Conservation (phyloP, 2,113 vertebrate genomes). For the Scopus umbretta region DNA sequence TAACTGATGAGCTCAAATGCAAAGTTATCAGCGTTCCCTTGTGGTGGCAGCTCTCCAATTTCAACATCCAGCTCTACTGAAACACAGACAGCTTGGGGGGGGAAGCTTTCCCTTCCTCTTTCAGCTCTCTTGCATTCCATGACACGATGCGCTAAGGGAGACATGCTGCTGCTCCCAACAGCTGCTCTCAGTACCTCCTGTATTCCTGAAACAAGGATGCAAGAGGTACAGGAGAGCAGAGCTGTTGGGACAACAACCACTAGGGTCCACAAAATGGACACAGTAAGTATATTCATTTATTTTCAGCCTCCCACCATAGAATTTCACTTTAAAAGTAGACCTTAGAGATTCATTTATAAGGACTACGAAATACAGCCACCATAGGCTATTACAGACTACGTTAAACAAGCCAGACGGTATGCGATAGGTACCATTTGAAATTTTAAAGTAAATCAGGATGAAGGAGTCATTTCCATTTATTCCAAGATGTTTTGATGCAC, state of each 20-base stretch:
- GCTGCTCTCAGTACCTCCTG: neutral
- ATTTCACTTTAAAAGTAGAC: neutral
- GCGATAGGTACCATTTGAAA: too few species aligned
- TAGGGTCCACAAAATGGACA: neutral
- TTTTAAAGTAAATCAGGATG: neutral
- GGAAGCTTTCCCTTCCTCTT: neutral
- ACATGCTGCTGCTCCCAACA: neutral
- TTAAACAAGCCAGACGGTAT: neutral
- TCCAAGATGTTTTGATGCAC: neutral
- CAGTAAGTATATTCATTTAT: neutral
- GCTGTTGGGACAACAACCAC: neutral
- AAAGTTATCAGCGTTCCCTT: neutral
- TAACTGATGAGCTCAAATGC: neutral
- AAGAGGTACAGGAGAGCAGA: neutral
- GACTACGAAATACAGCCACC: neutral
- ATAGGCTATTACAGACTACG: neutral
- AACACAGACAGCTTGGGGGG: neutral
- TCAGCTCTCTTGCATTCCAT: neutral
- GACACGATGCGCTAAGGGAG: accelerated
- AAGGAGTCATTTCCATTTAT: neutral
- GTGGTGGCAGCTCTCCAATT: neutral
- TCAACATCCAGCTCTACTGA: neutral
- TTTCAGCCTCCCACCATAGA: neutral
- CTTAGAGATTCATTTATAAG: neutral
- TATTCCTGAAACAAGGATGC: neutral